phyloP scores from a whole-genome alignment of 2,113 vertebrate genomes.

The Circaetus gallicus region DNA sequence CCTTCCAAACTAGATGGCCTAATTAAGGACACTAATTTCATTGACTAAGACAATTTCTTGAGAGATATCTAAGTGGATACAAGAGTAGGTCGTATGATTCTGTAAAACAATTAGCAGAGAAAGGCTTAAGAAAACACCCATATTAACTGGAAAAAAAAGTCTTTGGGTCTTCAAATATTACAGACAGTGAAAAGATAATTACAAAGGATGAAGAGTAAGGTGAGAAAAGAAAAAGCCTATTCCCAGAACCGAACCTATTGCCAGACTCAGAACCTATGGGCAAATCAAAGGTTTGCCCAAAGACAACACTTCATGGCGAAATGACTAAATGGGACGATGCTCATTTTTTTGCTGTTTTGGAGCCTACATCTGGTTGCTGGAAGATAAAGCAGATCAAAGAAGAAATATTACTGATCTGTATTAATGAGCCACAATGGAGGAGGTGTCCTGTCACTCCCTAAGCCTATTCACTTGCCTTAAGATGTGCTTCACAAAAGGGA shows the following conservation, averaged over 20 bases:
- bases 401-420: not conserved
- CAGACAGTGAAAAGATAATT: not conserved
- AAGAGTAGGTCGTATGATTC: not conserved
- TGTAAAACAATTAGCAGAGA: not conserved
- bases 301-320: not conserved
- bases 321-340: not conserved
- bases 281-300: not conserved
- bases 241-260: not conserved
- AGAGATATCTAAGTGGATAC: not conserved
- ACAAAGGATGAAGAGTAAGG: not conserved
- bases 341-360: not conserved
- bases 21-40: slow-evolving; percentile 1
- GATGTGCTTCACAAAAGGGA: not conserved
- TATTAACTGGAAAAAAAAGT: not conserved
- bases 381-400: not conserved
- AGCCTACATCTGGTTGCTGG: not conserved
- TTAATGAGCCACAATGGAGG: not conserved
- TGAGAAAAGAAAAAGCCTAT: not conserved
- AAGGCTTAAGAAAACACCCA: not conserved
- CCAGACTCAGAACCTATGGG: not conserved
- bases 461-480: not conserved
- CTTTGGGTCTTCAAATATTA: not conserved
- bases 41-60: not conserved
- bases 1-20: not conserved
- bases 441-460: not conserved